Base-by-base conservation (phyloP, 2,113 vertebrate genomes). In the Apistogramma diplotaenia region DNA sequence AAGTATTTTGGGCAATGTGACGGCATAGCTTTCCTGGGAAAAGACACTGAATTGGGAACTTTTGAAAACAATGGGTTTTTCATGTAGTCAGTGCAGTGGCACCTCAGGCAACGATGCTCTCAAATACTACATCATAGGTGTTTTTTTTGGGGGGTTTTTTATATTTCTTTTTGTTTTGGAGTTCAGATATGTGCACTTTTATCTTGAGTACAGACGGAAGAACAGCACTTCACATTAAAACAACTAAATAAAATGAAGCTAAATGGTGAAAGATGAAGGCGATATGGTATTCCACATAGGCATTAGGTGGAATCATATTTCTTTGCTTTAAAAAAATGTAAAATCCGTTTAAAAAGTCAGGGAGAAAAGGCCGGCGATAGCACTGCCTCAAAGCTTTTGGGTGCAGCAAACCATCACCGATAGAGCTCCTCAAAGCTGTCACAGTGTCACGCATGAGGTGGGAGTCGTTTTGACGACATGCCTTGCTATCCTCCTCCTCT, bases 1-100 rank as follows among this genome's bases (percentile, higher is more conserved):
- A 87, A 58, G 75, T 65, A 84, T 93, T 89, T 81, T 9, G 43
- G 82, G 91, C 77, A 93, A 91, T 76, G 79, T 90, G 87, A 88
- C 9, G 25, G 60, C 37, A 65, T 29, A 76, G 78, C 29, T 85
- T 88, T 83, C 53, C 56, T 73, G 56, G 74, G 72, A 81, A 88
- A 84, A 82, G 29, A 65, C 74, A 81, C 4, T 29, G 46, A 81
- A 90, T 79, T 55, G 23, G 62, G 31, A 86, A 49, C 46, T 85
- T 84, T 85, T 16, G 11, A 73, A 25, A 46, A 57, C 65, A 84
- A 25, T 76, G 40, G 6, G 7, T 21, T 46, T 76, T 71, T 79
- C 57, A 33, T 79, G 23, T 54, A 72, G 80, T 76, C 49, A 40
- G 4, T 53, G 16, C 8, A 55, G 57, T 19, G 21, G 19, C 37